Base-by-base conservation (phyloP, 2,888 invertebrate species). In the Octodonta nipae region DNA sequence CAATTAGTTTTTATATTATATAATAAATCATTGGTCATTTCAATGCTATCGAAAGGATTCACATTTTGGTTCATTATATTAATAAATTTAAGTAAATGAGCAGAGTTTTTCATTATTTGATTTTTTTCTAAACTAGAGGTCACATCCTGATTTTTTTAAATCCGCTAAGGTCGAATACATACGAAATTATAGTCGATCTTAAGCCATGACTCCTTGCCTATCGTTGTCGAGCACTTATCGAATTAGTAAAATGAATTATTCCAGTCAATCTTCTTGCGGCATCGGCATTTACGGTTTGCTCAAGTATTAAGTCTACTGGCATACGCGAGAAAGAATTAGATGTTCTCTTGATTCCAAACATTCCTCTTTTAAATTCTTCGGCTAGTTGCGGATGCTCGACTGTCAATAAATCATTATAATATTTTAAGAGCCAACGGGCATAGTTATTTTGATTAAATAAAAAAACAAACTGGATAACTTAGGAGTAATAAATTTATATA, bases 261-360 rank as follows among this genome's bases (percentile, higher is more conserved):
- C 30, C 30, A 3, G 34, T 34, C 26, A 34, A 34, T 26, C 30
- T 12, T 30, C 13, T 34, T 12, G 24, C 34, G 8, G 29, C 44
- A 41, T 50, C 43, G 28, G 41, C 44, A 36, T 49, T 49, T n/a
- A 46, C 45, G 15, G 47, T 51, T 32, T 43, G 41, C 32, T 52
- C 51, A 10, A 54, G 32, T 29, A 29, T 34, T 15, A 34, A 29
- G 13, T 34, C 34, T 15, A 34, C 16, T 5, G 34, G 34, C 5
- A 6, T 5, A 12, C 34, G 30, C 3, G 30, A 30, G 8, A 34
- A 29, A 16, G 12, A 16, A 34, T 29, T 15, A 7, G 4, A 8
- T 13, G 34, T 34, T 30, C 34, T 15, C 24, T 29, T 29, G 13
- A 29, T 29, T 29, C 15, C 17, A 15, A 29, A 4, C 29, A 29